Evolutionary conservation across 1,140 invertebrate species (phyloP), one percentile per base, ranked within the genome.

Genomic region (Scaptomyza hsui): DNA sequence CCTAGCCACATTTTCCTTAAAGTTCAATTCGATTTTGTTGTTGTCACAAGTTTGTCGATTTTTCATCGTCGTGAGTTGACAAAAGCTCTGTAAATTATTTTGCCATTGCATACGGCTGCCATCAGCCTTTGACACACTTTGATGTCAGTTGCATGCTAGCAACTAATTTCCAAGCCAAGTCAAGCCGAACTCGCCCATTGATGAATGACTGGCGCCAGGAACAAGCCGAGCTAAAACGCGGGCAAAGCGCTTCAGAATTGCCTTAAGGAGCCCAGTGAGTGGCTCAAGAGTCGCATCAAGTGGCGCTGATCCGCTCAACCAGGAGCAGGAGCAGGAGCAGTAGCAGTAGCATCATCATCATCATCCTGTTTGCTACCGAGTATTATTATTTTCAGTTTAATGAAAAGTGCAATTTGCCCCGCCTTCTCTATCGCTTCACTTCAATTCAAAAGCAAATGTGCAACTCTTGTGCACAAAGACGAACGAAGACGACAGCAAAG

Each of bases 81-180:
- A 85, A 83, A 85, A 83, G 81, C 75, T 83, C 76, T 85, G 67
- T 76, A 83, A 83, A 83, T 83, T 80, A 83, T 80, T 83, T 83
- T 76, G 55, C 67, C 67, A 79, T 67, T 83, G 75, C 78, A 24
- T 29, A 29, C 24, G 51, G 24, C 24, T 56, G 24, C 59, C 61
- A 60, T 71, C 56, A 56, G 64, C 72, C 44, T 85, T 73, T 80
- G 76, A 86, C 81, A 73, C 73, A 86, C 80, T 86, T 85, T 88
- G 81, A 82, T 74, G 82, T 86, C 82, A 86, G 70, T 72, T 78
- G 74, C 81, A 86, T 75, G 80, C 56, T 53, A 60, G 45, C 67
- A 73, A 86, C 82, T 86, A 86, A 88, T 86, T 88, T 78, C 59
- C 44, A 53, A 69, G 63, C 59, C 39, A 41, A n/a, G n/a, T 39